phyloP scores from a whole-genome alignment of 1,140 invertebrate species.

The Tetramorium alpestre region DNA sequence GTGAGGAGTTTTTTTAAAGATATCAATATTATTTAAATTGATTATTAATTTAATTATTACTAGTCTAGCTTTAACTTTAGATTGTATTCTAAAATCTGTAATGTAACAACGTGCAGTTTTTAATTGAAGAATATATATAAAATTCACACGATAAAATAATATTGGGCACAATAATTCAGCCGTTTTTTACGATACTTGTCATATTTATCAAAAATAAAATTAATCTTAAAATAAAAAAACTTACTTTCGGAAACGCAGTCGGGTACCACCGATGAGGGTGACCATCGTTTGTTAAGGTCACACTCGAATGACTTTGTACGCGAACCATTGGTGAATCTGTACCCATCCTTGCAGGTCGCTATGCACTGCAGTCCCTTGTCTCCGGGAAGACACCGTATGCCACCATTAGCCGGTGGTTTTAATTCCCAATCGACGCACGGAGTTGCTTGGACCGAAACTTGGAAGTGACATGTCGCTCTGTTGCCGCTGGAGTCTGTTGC shows the following conservation, averaged over 20 bases:
- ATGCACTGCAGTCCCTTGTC: slow-evolving; percentile 95
- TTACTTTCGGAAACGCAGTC: slow-evolving; percentile 97
- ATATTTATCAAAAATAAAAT: too few relatives aligned
- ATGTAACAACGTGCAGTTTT: too few relatives aligned
- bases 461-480: slow-evolving; percentile 96
- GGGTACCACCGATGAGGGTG: slow-evolving; percentile 94
- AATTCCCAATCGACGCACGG: slow-evolving; percentile 98
- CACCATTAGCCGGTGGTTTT: slow-evolving; percentile 94
- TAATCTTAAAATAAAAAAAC: slow-evolving; percentile 60
- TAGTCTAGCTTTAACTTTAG: too few relatives aligned
- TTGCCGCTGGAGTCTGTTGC: slow-evolving; percentile 96
- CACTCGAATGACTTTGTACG: slow-evolving; percentile 95
- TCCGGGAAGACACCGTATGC: slow-evolving; percentile 93
- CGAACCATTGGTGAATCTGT: slow-evolving; percentile 96
- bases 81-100: too few relatives aligned
- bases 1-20: too few relatives aligned
- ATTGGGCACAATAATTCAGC: too few relatives aligned
- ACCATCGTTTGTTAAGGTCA: slow-evolving; percentile 92
- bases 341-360: slow-evolving; percentile 96
- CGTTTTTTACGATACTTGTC: too few relatives aligned
- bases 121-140: too few relatives aligned
- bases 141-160: too few relatives aligned
- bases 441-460: slow-evolving; percentile 96
- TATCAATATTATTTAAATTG: too few relatives aligned
- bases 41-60: too few relatives aligned